Percentiles rank a stretch among this genome's conserved stretches.
These are phyloP conservation scores for Cliona cf. orientalis DNA, from an alignment of 37 sponge, comb jelly and placozoan genomes.

Conservation along the genomic window DNA sequence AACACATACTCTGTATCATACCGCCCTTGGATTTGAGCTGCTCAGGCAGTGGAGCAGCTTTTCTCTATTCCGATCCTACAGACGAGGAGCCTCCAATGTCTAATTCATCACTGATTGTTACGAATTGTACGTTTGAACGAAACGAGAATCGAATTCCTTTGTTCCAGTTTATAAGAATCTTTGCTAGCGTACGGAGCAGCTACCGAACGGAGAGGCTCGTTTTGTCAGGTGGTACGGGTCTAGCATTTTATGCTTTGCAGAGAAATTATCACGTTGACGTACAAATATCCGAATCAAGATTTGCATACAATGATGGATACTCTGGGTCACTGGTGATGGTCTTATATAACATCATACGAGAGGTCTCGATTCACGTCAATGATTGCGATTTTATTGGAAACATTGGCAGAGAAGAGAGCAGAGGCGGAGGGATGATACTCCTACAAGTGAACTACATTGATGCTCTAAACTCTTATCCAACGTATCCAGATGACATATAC, in stretches of 20 bases:
- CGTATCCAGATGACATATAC: conserved; percentile 19
- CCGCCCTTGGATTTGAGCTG: neutral
- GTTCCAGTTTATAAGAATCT: neutral
- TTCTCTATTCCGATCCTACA: conserved; percentile 20
- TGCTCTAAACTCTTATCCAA: neutral
- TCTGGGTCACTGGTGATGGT: neutral
- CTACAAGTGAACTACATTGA: neutral
- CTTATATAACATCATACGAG: conserved; percentile 14
- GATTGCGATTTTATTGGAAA: neutral
- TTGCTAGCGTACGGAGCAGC: neutral
- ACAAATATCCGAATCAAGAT: neutral
- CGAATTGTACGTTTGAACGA: neutral
- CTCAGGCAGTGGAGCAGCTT: conserved; percentile 29
- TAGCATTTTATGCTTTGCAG: conserved; percentile 3
- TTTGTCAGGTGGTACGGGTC: neutral
- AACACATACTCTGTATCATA: neutral
- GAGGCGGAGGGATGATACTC: conserved; percentile 20
- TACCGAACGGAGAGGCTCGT: neutral
- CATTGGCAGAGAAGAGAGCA: neutral
- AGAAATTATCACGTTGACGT: conserved; percentile 1
- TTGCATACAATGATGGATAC: conserved; percentile 12
- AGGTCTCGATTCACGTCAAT: neutral
- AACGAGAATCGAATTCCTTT: conserved; percentile 18
- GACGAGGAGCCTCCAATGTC: neutral
- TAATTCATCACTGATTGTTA: conserved; percentile 14